These are phyloP conservation scores for Pseudomyrmex pallidus DNA, from an alignment of 1,140 invertebrate species.

Conservation along the genomic window DNA sequence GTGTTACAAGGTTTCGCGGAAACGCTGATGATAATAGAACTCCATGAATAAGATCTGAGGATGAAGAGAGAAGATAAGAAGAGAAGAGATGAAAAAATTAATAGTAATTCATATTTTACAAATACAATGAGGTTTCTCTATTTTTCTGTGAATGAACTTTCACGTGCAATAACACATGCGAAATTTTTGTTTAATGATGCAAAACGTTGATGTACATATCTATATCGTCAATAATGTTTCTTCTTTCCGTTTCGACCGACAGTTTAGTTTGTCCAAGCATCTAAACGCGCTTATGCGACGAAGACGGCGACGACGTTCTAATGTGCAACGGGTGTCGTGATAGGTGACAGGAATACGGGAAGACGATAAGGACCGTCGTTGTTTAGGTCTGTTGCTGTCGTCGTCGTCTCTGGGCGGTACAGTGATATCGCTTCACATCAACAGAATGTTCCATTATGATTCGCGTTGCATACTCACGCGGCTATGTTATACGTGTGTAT, in stretches of 20 bases:
- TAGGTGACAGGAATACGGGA: slow-evolving; percentile 46
- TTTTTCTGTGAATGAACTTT: too few species aligned
- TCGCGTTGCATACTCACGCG: slow-evolving; percentile 4
- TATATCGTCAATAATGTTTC: background rate
- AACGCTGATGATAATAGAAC: too few species aligned
- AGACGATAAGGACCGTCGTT: slow-evolving; percentile 40
- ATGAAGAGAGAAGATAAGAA: too few species aligned
- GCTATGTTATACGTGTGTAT: background rate
- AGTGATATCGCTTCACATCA: slow-evolving; percentile 54
- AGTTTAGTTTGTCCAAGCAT: background rate
- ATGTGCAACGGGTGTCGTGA: slow-evolving; percentile 23
- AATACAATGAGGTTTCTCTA: too few species aligned
- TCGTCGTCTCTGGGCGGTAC: background rate
- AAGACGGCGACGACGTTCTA: slow-evolving; percentile 10
- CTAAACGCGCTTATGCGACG: background rate
- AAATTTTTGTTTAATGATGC: background rate
- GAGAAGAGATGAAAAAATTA: too few species aligned
- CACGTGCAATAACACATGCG: too few species aligned
- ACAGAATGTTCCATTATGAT: slow-evolving; percentile 48
- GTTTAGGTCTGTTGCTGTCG: slow-evolving; percentile 53
- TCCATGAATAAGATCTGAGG: too few species aligned
- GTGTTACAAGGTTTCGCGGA: too few species aligned
- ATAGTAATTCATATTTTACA: too few species aligned
- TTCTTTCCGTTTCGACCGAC: background rate
- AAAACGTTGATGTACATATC: background rate